Evolutionary conservation across 2,113 vertebrate species (phyloP), one percentile per base, ranked within the genome.

Genomic region (Muscicapa adusta): DNA sequence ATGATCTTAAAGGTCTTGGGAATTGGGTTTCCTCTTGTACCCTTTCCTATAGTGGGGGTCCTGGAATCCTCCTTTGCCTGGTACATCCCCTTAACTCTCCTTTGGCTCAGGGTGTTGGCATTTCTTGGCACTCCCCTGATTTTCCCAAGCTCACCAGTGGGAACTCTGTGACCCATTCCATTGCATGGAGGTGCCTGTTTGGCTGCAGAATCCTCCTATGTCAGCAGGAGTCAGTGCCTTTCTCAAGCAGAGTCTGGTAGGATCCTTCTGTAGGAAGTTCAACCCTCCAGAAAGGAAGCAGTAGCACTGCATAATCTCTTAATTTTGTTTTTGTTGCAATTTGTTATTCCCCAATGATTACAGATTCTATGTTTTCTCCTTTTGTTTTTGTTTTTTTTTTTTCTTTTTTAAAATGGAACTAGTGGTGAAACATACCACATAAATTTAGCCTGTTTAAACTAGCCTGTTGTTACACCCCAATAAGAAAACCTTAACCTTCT

Each of bases 61-160:
- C 16, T 61, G 34, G 18, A n/a, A 10, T 77, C 19, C 14, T 72
- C 12, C 31, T 54, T 31, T 50, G 24, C 20, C 56, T 42, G 18
- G 48, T 74, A 12, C 23, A 34, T 80, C 17, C 25, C 17, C 13
- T 63, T 81, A 53, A 9, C 8, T 70, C 29, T 79, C 12, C 24
- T 60, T 67, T 60, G 29, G 7, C 38, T 82, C 29, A 25, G 18
- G 0, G 0, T 45, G 18, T 17, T 88, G 47, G 9, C 0, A 1
- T 78, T 20, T 73, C 29, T 31, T 57, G 42, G 42, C 9, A 14
- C 34, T 73, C 17, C 6, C 3, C 2, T 47, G 47, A 42, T 54
- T 68, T 56, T 42, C 6, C 65, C 33, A 47, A 33, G 26, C 13
- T 85, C 31, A 36, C 42, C 16, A 9, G 0, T 19, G n/a, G 18